phyloP scores from a whole-genome alignment of 2,888 invertebrate genomes.

The Calliopum simillimum region DNA sequence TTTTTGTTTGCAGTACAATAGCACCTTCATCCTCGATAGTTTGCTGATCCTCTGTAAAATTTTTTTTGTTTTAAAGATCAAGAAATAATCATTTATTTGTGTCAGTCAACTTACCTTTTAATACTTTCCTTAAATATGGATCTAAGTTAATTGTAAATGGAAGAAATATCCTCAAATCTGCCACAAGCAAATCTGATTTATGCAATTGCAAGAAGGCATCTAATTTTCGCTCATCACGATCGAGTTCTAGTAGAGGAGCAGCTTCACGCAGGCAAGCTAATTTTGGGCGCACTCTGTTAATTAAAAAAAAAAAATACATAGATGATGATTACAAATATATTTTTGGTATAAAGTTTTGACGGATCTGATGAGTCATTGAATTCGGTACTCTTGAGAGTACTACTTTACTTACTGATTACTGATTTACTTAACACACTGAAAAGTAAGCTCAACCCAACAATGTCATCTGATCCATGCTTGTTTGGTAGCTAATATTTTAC shows the following conservation, averaged over 20 bases:
- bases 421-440: too few relatives aligned
- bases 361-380: too few relatives aligned
- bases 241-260: conserved; percentile 89
- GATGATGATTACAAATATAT: background rate
- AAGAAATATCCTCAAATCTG: conserved; percentile 93
- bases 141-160: conserved; percentile 99
- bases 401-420: too few relatives aligned
- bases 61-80: background rate
- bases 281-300: conserved; percentile 79
- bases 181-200: conserved; percentile 84
- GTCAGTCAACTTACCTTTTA: conserved; percentile 79
- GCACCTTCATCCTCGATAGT: conserved; percentile 72
- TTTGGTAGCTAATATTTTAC: conserved; percentile 51
- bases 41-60: conserved; percentile 76
- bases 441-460: too few relatives aligned
- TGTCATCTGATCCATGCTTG: too few relatives aligned
- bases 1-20: conserved; percentile 61
- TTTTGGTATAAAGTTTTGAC: too few relatives aligned
- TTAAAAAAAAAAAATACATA: background rate
- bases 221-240: conserved; percentile 94
- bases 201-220: conserved; percentile 93
- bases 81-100: background rate
- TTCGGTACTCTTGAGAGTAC: too few relatives aligned
- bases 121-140: conserved; percentile 96
- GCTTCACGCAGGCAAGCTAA: conserved; percentile 88